A percentile compares a stretch with the other conserved stretches of the same genome.
Conservation (phyloP, 2,888 invertebrate genomes). For the Lepidochitona cinerea region DNA sequence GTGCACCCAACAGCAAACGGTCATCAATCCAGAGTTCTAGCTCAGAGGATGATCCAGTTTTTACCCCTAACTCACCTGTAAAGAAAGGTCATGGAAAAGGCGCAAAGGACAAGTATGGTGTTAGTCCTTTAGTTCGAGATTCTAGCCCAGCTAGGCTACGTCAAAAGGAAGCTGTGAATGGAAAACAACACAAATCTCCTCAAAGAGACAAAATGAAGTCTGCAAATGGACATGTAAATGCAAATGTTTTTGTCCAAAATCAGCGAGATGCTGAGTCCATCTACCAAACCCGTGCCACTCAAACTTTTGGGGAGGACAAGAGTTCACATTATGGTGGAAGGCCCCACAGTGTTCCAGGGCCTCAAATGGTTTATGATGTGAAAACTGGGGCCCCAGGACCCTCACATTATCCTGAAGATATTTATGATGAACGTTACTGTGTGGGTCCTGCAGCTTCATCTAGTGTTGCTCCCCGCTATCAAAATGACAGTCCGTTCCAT, state of each 20-base stretch:
- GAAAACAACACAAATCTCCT: neutral
- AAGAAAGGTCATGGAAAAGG: neutral
- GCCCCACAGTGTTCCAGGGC: neutral
- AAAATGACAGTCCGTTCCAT: slow-evolving; percentile 50
- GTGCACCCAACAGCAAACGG: neutral
- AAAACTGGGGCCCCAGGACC: neutral
- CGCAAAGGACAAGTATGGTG: neutral
- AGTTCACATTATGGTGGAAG: neutral
- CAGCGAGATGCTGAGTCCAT: neutral
- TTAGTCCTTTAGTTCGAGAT: neutral
- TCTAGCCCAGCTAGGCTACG: neutral
- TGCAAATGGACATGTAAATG: neutral
- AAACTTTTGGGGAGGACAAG: neutral
- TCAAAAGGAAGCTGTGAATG: neutral
- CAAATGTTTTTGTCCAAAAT: neutral
- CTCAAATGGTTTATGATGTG: neutral
- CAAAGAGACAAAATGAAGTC: neutral
- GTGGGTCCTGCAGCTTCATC: neutral
- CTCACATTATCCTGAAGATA: neutral
- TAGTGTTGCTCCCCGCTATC: slow-evolving; percentile 34
- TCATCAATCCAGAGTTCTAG: slow-evolving; percentile 10
- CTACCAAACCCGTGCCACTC: neutral
- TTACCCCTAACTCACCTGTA: neutral
- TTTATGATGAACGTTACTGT: neutral
- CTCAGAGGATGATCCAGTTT: slow-evolving; percentile 1